Base-by-base conservation (phyloP, 2,888 invertebrate genomes). In the Prosapia bicincta region DNA sequence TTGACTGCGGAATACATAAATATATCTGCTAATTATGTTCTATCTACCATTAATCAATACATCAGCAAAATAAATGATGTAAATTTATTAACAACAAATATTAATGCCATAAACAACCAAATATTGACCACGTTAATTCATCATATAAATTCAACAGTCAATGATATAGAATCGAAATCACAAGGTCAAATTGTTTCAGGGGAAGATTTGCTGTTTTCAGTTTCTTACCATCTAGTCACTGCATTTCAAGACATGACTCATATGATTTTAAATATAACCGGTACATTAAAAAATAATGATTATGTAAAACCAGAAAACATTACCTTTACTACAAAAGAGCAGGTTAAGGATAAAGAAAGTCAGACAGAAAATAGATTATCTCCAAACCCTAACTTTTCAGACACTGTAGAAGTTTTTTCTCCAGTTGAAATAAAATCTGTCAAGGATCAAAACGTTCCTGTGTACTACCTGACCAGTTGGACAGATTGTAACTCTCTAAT, bases 241-340 rank as follows among this genome's bases (percentile, higher is more conserved):
- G 67, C 73, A 6, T 73, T 73, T 66, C 73, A 73, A 25, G 73
- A 73, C 23, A 73, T 73, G 73, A 73, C 73, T 9, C 68, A 68
- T 32, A 15, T 43, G 20, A 20, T 54, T 54, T 10, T 54, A 54
- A 54, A 54, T 9, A 54, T 54, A 54, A 54, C 54, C 9, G n/a
- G n/a, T n/a, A n/a, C n/a, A n/a, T 54, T 20, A 20, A 54, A 54
- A 54, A 54, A 54, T n/a, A 54, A 54, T 13, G 13, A 54, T 5
- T 2, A n/a, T 20, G 20, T 20, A 20, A 2, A 1, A 54, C 20
- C n/a, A 9, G 54, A 54, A 54, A 30, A 30, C 9, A 30, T 30
- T 30, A 9, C 9, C 9, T n/a, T n/a, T n/a, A n/a, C n/a, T n/a
- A 9, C 38, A 13, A 13, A 38, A 38, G 38, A 2, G 3, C 20